Evolutionary conservation across 2,113 vertebrate species (phyloP).

Genomic region (Fukomys damarensis): DNA sequence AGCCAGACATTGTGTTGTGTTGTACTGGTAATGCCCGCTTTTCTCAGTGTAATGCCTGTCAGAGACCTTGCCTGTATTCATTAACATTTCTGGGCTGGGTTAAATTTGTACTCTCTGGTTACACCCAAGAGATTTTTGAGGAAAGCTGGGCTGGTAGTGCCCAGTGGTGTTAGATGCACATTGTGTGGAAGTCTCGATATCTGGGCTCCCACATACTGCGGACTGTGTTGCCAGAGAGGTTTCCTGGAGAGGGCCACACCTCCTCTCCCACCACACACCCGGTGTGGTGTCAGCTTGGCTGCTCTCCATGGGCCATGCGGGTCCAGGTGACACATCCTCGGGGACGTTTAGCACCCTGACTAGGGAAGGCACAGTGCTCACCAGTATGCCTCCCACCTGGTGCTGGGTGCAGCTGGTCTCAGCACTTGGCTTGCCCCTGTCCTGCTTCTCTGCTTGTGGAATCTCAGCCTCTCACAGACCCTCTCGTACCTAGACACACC

Average conservation of each 20-base stretch:
- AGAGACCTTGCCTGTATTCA: not conserved
- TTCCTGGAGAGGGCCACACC: rapidly evolving
- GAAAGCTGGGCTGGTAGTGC: not conserved
- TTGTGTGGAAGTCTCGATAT: too few species aligned
- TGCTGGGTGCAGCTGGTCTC: not conserved
- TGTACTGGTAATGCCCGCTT: not conserved
- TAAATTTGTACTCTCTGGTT: not conserved
- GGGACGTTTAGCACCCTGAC: not conserved
- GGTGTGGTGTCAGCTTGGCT: not conserved
- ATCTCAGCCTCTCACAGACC: not conserved
- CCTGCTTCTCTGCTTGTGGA: not conserved
- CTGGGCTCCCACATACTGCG: not conserved
- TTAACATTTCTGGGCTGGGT: not conserved
- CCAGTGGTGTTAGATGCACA: not conserved
- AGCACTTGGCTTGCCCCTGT: not conserved
- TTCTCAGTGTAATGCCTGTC: not conserved
- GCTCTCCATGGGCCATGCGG: rapidly evolving
- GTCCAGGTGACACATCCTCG: not conserved
- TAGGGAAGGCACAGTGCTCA: not conserved
- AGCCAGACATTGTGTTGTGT: not conserved
- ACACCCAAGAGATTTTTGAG: not conserved
- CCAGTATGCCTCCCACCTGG: not conserved
- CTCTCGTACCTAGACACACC: not conserved
- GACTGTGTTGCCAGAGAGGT: not conserved
- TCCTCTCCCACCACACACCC: too few species aligned